A percentile compares a stretch with the other conserved stretches of the same genome.
Evolutionary conservation across 2,113 vertebrate genomes (phyloP).

Genomic region (Salvator merianae): DNA sequence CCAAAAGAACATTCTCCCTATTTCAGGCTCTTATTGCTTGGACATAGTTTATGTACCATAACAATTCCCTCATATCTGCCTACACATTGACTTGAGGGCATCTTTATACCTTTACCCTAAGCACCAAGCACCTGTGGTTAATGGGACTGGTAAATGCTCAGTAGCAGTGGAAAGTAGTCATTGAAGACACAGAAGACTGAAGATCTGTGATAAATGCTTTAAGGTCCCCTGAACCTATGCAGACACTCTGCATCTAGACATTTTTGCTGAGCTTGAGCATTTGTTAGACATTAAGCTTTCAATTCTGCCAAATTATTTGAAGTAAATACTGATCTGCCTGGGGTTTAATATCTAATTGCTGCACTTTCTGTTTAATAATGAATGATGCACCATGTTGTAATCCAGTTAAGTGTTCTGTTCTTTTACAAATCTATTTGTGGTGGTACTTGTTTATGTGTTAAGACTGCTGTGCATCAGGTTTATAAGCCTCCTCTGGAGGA

Average conservation of each 20-base stretch:
- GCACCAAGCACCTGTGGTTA: background rate
- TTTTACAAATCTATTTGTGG: constrained; percentile 44
- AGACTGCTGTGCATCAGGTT: constrained; percentile 56
- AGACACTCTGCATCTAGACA: constrained; percentile 27
- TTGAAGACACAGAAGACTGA: background rate
- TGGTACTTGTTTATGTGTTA: constrained; percentile 61
- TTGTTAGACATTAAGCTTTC: constrained; percentile 50
- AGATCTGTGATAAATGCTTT: rapidly evolving
- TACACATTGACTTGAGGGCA: too few relatives aligned
- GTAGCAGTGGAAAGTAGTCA: background rate
- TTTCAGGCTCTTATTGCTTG: too few relatives aligned
- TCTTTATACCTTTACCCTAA: background rate
- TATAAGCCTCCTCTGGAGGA: constrained; percentile 66
- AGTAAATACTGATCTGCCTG: constrained; percentile 56
- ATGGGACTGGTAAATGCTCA: background rate
- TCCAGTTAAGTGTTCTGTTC: constrained; percentile 63
- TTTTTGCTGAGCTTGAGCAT: background rate
- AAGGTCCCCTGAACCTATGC: background rate
- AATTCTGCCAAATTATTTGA: constrained; percentile 61
- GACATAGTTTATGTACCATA: too few relatives aligned
- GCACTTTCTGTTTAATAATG: constrained; percentile 58
- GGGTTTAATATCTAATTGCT: constrained; percentile 52
- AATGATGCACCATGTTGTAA: constrained; percentile 61
- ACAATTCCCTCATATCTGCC: too few relatives aligned
- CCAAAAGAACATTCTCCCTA: too few relatives aligned